These are phyloP conservation scores for Drosophila phalerata DNA, from an alignment of 2,888 invertebrate genomes.

Conservation along the genomic window DNA sequence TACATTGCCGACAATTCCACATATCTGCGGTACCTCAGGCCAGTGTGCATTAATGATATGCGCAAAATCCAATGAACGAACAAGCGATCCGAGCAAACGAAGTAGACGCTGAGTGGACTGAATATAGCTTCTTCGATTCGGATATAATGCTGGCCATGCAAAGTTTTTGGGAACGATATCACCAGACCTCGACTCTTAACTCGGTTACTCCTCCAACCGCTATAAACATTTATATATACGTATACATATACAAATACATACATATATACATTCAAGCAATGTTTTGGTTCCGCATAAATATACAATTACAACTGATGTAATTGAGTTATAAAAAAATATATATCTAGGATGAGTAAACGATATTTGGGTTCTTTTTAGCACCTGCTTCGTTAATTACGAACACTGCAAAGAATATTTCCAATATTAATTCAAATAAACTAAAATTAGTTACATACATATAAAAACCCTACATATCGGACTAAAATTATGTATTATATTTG, in stretches of 20 bases:
- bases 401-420: not conserved
- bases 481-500: too few relatives aligned
- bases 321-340: not conserved
- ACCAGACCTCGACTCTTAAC: constrained; percentile 6
- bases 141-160: constrained; percentile 56
- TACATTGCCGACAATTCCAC: constrained; percentile 25
- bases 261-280: constrained; percentile 7
- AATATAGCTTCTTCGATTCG: constrained; percentile 46
- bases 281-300: constrained; percentile 50
- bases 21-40: constrained; percentile 30
- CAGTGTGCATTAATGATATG: constrained; percentile 60
- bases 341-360: not conserved
- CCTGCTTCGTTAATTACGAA: not conserved
- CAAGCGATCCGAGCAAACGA: constrained; percentile 35
- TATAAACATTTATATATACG: constrained; percentile 1
- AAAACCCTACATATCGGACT: too few relatives aligned
- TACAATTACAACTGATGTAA: constrained; percentile 33
- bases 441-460: too few relatives aligned
- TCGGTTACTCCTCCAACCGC: constrained; percentile 31
- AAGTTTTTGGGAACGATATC: constrained; percentile 31
- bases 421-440: not conserved
- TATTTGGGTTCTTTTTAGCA: constrained; percentile 2
- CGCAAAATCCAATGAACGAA: constrained; percentile 45
- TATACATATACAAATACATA: not conserved
- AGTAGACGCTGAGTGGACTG: constrained; percentile 58